phyloP scores from a whole-genome alignment of 2,113 vertebrate genomes.

The Channa maculata region DNA sequence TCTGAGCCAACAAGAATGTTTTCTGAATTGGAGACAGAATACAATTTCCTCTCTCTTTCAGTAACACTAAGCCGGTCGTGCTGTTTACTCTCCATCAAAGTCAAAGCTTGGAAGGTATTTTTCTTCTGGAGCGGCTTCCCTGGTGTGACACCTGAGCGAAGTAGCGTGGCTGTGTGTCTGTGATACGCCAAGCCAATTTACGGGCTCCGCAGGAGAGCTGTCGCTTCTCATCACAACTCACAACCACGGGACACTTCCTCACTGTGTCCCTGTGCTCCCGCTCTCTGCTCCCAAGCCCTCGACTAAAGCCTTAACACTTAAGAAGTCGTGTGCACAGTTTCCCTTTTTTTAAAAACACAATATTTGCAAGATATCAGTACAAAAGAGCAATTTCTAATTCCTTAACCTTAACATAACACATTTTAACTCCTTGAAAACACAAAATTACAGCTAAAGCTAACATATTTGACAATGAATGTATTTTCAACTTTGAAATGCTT shows the following conservation, averaged over 20 bases:
- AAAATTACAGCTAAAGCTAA: constrained; percentile 1
- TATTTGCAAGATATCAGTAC: constrained; percentile 5
- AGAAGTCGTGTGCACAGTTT: constrained; percentile 46
- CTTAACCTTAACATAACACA: not conserved
- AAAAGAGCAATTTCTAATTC: not conserved
- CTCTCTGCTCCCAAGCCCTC: constrained; percentile 61
- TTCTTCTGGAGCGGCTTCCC: constrained; percentile 76
- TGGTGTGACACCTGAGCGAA: constrained; percentile 82
- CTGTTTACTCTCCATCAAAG: constrained; percentile 81
- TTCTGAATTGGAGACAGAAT: constrained; percentile 40
- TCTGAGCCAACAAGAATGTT: constrained; percentile 36
- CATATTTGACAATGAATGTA: not conserved
- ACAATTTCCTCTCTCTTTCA: constrained; percentile 71
- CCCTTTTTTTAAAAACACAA: constrained; percentile 3
- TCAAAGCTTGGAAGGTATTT: constrained; percentile 78
- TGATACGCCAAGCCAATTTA: constrained; percentile 84
- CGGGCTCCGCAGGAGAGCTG: constrained; percentile 78
- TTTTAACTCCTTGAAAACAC: not conserved
- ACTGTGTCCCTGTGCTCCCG: constrained; percentile 62
- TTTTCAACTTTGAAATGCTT: not conserved
- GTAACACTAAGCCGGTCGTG: constrained; percentile 69
- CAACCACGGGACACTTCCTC: constrained; percentile 76
- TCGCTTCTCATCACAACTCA: constrained; percentile 80
- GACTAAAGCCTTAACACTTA: constrained; percentile 56
- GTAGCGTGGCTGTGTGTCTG: constrained; percentile 81